phyloP scores from a whole-genome alignment of 2,888 invertebrate species.

The Timandra comae region DNA sequence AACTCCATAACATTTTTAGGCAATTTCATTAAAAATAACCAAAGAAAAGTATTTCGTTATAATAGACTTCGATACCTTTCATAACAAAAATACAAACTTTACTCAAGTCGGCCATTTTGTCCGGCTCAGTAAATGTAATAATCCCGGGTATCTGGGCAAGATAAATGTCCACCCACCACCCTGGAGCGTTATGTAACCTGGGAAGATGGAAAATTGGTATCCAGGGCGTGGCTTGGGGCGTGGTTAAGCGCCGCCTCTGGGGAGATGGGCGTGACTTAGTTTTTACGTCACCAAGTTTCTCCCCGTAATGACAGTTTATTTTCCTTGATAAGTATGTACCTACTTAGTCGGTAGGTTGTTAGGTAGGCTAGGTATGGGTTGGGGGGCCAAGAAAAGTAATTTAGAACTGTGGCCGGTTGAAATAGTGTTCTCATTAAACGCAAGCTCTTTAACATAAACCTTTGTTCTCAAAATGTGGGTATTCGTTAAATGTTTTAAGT shows the following conservation, averaged over 20 bases:
- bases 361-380: too few species aligned
- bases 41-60: too few species aligned
- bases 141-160: constrained; percentile 47
- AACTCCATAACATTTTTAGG: too few species aligned
- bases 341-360: too few species aligned
- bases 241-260: constrained; percentile 27
- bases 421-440: constrained; percentile 21
- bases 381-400: constrained; percentile 17
- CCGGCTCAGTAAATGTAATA: constrained; percentile 59
- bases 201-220: constrained; percentile 17
- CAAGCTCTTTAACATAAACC: constrained; percentile 14
- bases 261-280: constrained; percentile 13
- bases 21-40: too few species aligned
- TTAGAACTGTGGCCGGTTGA: constrained; percentile 18
- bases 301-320: too few species aligned
- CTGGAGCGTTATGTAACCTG: constrained; percentile 26
- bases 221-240: constrained; percentile 26
- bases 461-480: too few species aligned
- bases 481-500: too few species aligned
- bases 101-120: constrained; percentile 36
- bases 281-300: too few species aligned
- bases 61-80: too few species aligned
- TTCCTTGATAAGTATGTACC: too few species aligned
- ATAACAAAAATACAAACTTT: too few species aligned
- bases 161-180: constrained; percentile 58